phyloP scores from a whole-genome alignment of 2,113 vertebrate genomes.

The Patagioenas fasciata region DNA sequence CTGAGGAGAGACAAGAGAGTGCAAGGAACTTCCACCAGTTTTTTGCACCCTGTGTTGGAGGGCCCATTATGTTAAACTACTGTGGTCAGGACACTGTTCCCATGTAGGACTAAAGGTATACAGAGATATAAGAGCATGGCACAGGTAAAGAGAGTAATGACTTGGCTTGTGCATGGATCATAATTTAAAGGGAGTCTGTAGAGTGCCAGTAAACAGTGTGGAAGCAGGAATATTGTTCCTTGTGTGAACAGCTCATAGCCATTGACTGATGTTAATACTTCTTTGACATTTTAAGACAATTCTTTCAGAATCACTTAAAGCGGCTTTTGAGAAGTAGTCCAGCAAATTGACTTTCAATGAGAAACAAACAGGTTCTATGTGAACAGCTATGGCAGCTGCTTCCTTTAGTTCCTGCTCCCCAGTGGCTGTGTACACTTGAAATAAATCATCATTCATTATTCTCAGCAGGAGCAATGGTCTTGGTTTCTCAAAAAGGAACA shows the following conservation, averaged over 20 bases:
- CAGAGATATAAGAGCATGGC: neutral
- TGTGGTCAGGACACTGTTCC: neutral
- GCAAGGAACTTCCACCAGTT: neutral
- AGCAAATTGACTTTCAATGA: neutral
- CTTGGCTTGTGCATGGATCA: neutral
- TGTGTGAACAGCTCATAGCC: neutral
- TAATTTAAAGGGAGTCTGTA: neutral
- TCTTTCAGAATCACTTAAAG: neutral
- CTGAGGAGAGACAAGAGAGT: neutral
- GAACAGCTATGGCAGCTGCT: neutral
- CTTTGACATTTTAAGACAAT: neutral
- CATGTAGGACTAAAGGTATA: neutral
- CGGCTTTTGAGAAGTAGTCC: neutral
- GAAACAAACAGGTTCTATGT: neutral
- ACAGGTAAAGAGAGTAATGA: neutral
- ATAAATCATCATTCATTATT: neutral
- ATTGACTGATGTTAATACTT: neutral
- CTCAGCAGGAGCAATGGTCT: neutral
- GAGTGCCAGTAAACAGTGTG: neutral
- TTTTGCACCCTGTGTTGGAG: neutral
- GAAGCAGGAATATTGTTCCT: neutral
- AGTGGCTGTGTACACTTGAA: neutral
- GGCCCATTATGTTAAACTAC: neutral
- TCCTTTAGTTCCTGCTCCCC: neutral
- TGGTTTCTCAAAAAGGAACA: neutral